Conservation (phyloP, 2,888 invertebrate species). For the Pheosia tremula region DNA sequence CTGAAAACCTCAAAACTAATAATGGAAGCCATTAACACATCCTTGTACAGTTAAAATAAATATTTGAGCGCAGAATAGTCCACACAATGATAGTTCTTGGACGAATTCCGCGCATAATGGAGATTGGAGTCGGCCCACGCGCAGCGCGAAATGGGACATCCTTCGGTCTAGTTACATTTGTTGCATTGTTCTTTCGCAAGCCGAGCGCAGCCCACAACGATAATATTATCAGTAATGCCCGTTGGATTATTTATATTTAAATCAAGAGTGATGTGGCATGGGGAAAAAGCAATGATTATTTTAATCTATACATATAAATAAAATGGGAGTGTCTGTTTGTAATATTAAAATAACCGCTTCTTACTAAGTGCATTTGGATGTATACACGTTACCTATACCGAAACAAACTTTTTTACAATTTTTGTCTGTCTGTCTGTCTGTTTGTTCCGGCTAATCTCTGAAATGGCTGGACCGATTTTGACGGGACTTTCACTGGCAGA, state of each 20-base stretch:
- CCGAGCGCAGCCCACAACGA: conserved; percentile 34
- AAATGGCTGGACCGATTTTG: too few species aligned
- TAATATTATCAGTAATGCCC: conserved; percentile 35
- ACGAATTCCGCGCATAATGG: conserved; percentile 37
- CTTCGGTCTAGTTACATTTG: conserved; percentile 52
- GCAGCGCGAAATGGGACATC: conserved; percentile 62
- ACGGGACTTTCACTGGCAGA: too few species aligned
- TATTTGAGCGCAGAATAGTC: conserved; percentile 7
- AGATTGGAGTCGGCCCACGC: conserved; percentile 46
- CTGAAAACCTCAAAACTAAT: not conserved
- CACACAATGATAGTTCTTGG: conserved; percentile 29
- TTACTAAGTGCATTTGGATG: too few species aligned
- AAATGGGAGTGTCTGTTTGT: too few species aligned
- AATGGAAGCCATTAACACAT: conserved; percentile 4
- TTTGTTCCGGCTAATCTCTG: too few species aligned
- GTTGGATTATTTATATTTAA: conserved; percentile 27
- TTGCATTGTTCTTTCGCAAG: conserved; percentile 49
- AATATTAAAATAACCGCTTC: too few species aligned
- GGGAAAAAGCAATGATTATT: not conserved
- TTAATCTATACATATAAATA: too few species aligned
- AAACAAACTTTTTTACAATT: too few species aligned
- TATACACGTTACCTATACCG: too few species aligned
- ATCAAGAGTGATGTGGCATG: conserved; percentile 16
- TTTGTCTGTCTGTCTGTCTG: too few species aligned
- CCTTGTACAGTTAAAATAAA: conserved; percentile 4